Percentiles rank a stretch among this genome's conserved stretches.
phyloP scores from a whole-genome alignment of 2,797 vertebrate species.

The Poeciliopsis paucimaculata region DNA sequence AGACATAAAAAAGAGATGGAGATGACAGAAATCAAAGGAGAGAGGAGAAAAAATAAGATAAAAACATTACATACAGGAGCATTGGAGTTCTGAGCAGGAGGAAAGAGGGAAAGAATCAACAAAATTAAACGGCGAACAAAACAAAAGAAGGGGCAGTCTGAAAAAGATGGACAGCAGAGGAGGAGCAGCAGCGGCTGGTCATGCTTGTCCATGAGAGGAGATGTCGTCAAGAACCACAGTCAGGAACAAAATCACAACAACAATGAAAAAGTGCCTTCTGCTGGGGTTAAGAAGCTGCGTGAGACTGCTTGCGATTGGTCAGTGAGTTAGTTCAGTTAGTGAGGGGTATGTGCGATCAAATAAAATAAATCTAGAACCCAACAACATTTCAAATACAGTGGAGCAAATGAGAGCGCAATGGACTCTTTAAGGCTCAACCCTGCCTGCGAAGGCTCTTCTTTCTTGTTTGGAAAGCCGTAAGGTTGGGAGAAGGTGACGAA shows the following conservation, averaged over 20 bases:
- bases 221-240: slow-evolving; percentile 72
- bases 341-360: slow-evolving; percentile 56
- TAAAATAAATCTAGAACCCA: slow-evolving; percentile 28
- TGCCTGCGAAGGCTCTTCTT: slow-evolving; percentile 45
- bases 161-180: slow-evolving; percentile 74
- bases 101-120: slow-evolving; percentile 77
- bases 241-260: slow-evolving; percentile 66
- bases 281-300: slow-evolving; percentile 63
- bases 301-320: slow-evolving; percentile 74
- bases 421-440: slow-evolving; percentile 53
- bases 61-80: slow-evolving; percentile 83
- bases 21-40: slow-evolving; percentile 77
- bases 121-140: slow-evolving; percentile 57
- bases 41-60: slow-evolving; percentile 79
- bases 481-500: slow-evolving; percentile 33
- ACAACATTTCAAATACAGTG: slow-evolving; percentile 50
- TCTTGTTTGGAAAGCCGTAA: slow-evolving; percentile 37
- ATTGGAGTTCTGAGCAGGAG: slow-evolving; percentile 72
- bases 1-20: slow-evolving; percentile 83
- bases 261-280: slow-evolving; percentile 52
- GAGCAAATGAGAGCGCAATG: slow-evolving; percentile 35
- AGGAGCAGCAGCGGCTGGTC: slow-evolving; percentile 75
- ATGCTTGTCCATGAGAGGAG: slow-evolving; percentile 80
- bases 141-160: slow-evolving; percentile 68
- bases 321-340: slow-evolving; percentile 82